Conservation (phyloP, 2,888 invertebrate genomes). For the Acleris cristana region DNA sequence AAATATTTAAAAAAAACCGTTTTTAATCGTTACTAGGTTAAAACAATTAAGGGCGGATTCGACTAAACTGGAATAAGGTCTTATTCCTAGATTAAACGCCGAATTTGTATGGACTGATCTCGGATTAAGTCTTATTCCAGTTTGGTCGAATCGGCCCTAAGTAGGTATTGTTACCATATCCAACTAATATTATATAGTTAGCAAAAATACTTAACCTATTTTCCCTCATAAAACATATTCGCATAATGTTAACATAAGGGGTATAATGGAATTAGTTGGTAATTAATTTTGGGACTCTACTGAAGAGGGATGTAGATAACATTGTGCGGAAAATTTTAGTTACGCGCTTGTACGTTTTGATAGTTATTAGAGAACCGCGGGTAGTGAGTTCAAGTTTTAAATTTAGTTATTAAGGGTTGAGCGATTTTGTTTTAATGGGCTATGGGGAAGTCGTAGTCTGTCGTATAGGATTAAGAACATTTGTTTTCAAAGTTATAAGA, state of each 20-base stretch:
- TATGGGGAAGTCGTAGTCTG: conserved; percentile 9
- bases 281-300: conserved; percentile 69
- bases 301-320: conserved; percentile 62
- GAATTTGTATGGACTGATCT: too few relatives aligned
- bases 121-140: too few relatives aligned
- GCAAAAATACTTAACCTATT: conserved; percentile 19
- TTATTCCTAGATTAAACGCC: too few relatives aligned
- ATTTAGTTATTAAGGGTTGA: conserved; percentile 40
- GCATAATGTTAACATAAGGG: conserved; percentile 43
- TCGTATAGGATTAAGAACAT: too few relatives aligned
- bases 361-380: conserved; percentile 46
- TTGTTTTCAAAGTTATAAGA: too few relatives aligned
- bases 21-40: too few relatives aligned
- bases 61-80: too few relatives aligned
- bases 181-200: neutral
- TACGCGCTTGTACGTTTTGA: conserved; percentile 50
- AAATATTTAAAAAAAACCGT: too few relatives aligned
- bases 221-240: conserved; percentile 36
- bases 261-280: conserved; percentile 70
- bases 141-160: too few relatives aligned
- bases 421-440: conserved; percentile 23
- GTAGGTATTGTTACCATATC: neutral
- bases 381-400: conserved; percentile 44
- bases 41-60: too few relatives aligned
- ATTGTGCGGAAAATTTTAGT: conserved; percentile 59